These are phyloP conservation scores for Sipha flava DNA, from an alignment of 1,140 invertebrate species.

Conservation along the genomic window DNA sequence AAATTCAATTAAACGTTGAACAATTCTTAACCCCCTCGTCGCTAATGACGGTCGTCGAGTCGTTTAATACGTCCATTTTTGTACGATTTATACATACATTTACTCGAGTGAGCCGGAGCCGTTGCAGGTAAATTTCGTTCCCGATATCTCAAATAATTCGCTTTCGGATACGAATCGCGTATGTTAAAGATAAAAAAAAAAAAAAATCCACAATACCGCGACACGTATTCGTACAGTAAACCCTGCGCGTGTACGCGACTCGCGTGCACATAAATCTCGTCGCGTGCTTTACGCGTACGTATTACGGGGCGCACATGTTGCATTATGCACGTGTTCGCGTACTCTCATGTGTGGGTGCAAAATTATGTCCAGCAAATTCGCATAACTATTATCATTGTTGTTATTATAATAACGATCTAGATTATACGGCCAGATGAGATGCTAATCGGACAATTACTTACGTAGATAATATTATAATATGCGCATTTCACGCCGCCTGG, in stretches of 20 bases:
- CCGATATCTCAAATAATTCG: background rate
- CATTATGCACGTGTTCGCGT: background rate
- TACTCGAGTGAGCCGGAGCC: no score
- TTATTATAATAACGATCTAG: constrained; percentile 4
- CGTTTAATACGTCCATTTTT: background rate
- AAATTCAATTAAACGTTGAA: background rate
- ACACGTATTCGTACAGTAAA: background rate
- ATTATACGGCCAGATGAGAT: background rate
- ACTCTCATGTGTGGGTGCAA: constrained; percentile 6
- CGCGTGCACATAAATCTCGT: background rate
- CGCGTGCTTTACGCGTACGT: background rate
- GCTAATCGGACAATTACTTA: background rate
- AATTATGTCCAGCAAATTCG: background rate
- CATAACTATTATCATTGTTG: background rate
- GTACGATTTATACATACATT: no score
- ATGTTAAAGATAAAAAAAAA: background rate
- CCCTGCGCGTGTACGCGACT: background rate
- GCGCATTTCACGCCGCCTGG: background rate
- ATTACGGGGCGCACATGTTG: no score
- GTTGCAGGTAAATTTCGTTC: background rate
- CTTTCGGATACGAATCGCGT: background rate
- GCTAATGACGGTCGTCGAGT: background rate
- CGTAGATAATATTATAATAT: background rate
- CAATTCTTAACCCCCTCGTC: background rate
- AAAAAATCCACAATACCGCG: background rate